Base-by-base conservation (phyloP, 2,797 vertebrate genomes). In the Sebastes dallii region DNA sequence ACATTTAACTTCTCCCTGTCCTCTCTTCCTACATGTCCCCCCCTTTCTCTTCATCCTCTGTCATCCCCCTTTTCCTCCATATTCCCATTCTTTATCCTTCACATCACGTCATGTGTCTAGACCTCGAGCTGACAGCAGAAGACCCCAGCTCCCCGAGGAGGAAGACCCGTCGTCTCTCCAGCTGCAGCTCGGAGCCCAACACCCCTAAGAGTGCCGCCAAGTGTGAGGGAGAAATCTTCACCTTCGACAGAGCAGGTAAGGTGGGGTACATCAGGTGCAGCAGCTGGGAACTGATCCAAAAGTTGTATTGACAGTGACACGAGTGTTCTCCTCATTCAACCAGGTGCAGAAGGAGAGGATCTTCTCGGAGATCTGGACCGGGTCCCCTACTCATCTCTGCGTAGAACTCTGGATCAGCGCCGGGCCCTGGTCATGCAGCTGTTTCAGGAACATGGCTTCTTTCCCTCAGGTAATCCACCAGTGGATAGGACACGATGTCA, bases 181-280 rank as follows among this genome's bases (percentile, higher is more conserved):
- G 96, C 94, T 98, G 97, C 91, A 97, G 97, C 92, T 98, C 97
- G 0, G 97, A 98, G 92, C 97, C 97, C 85, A 98, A 95, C 94
- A 98, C 97, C 5, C 97, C 97, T 9, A 98, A 98, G 92, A 98
- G 97, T 27, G 97, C 95, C n/a, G 92, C 96, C 93, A 98, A 98
- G 92, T 98, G 97, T 1, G 97, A 98, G 92, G 97, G 97, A 6
- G 97, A 98, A 67, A 97, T 98, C 95, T 98, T 98, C 81, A 98
- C 97, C 72, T 98, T 98, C 24, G 97, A 98, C 72, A 94, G 96
- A 66, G 86, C 97, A 61, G 97, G 97, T 98, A 85, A 1, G 36
- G 34, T 36, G 64, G 0, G 39, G 6, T 6, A 27, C 22, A 11
- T 20, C 22, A 18, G 14, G 42, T 10, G 6, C 11, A 29, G 1